A percentile compares a stretch with the other conserved stretches of the same genome.
phyloP scores from a whole-genome alignment of 2,888 invertebrate species.

The Hyppa rectilinea region DNA sequence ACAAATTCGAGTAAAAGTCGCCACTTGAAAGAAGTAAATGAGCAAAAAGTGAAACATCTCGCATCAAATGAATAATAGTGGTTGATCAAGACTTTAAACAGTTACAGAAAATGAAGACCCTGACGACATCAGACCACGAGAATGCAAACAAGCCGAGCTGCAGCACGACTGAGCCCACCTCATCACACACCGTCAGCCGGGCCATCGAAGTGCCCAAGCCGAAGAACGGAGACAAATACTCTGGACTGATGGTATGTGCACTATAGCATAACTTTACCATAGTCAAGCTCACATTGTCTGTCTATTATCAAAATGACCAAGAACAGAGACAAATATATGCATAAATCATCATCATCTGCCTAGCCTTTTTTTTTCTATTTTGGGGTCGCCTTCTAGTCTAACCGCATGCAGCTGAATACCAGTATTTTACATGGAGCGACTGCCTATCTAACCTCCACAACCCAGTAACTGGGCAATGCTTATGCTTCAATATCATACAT shows the following conservation, averaged over 20 bases:
- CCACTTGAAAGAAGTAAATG: no score
- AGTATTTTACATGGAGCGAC: no score
- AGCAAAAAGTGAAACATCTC: no score
- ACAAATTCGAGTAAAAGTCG: no score
- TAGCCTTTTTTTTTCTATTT: no score
- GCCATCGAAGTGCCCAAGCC: conserved; percentile 82
- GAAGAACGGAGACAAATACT: conserved; percentile 78
- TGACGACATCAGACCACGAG: conserved; percentile 63
- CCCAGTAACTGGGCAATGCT: no score
- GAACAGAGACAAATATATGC: conserved; percentile 77
- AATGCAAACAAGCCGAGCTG: conserved; percentile 64
- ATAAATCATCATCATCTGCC: no score
- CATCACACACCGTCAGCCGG: conserved; percentile 75
- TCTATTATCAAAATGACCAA: conserved; percentile 81
- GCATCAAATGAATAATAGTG: background rate
- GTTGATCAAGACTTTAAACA: conserved; percentile 3
- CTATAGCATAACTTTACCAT: background rate
- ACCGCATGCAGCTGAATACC: no score
- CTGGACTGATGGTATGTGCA: conserved; percentile 81
- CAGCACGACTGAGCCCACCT: conserved; percentile 66
- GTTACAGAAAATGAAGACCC: conserved; percentile 75
- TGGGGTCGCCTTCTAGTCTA: no score
- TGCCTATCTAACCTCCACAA: no score
- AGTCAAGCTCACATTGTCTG: conserved; percentile 68
- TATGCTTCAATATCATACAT: background rate